Evolutionary conservation across 37 sponge, comb jelly and placozoan genomes (phyloP).

Genomic region (Ianthella basta): DNA sequence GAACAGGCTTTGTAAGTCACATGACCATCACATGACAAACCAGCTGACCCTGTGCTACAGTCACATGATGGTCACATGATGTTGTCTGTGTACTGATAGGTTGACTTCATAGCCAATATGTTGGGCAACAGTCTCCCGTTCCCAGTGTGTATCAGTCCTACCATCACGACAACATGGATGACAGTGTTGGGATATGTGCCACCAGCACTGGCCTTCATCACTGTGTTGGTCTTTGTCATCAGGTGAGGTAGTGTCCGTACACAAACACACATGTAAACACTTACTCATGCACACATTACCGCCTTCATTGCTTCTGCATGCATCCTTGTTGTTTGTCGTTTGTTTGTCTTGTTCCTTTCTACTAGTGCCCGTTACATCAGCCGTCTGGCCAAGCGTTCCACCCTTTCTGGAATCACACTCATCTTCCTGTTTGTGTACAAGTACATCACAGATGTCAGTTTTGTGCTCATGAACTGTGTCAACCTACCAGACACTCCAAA

Average conservation of each 20-base stretch:
- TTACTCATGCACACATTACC: background rate
- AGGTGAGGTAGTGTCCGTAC: slow-evolving; percentile 7
- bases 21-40: background rate
- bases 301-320: too few species aligned
- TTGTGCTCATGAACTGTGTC: slow-evolving; percentile 23
- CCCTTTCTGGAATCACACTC: slow-evolving; percentile 44
- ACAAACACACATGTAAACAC: background rate
- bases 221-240: slow-evolving; percentile 40
- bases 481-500: background rate
- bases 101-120: background rate
- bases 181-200: slow-evolving; percentile 32
- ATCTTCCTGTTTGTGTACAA: slow-evolving; percentile 46
- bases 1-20: background rate
- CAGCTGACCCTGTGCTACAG: background rate
- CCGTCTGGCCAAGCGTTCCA: slow-evolving; percentile 24
- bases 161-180: slow-evolving; percentile 7
- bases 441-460: slow-evolving; percentile 38
- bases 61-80: slow-evolving; percentile 27
- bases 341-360: too few species aligned
- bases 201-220: slow-evolving; percentile 34
- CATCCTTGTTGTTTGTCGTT: too few species aligned
- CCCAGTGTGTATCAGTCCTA: slow-evolving; percentile 32
- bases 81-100: background rate
- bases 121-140: slow-evolving; percentile 50
- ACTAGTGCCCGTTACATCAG: slow-evolving; percentile 41